Base-by-base conservation (phyloP, 2,888 invertebrate genomes). In the Drosophila mayaguana region DNA sequence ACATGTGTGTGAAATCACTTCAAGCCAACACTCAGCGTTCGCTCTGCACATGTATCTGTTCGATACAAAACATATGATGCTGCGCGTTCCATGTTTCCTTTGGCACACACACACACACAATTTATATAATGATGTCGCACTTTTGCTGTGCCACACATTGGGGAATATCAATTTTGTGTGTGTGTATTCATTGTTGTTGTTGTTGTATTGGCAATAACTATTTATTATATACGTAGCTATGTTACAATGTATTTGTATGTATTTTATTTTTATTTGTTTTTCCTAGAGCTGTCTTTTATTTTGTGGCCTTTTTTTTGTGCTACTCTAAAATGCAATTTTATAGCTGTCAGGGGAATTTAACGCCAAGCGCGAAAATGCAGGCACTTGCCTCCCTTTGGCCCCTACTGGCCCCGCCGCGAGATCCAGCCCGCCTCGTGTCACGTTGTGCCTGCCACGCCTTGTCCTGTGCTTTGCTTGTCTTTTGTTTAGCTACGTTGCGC, bases 311-410 rank as follows among this genome's bases (percentile, higher is more conserved):
- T 64, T 54, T 67, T 77, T 66, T 22, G 56, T 51, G 72, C 88
- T 89, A 77, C 90, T 91, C 82, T 85, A 88, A 91, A 92, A 90
- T 91, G 91, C 92, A 92, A 91, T 91, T 92, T 92, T 92, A 92
- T 91, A 88, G 90, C 91, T 91, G 92, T 92, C 92, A 91, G 73
- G 92, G 90, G 92, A 92, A 90, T 91, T 91, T 89, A 81, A 90
- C 89, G 83, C 88, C 86, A 81, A 89, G 81, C 88, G 81, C 81
- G 77, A 83, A 89, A 82, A 90, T 89, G 78, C 81, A 81, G 74
- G 61, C 73, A 68, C 62, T 76, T 70, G 43, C 43, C 36, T 40
- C 40, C 60, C 61, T 22, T 43, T 57, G 45, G 32, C 32, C n/a
- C 42, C 51, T 40, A 50, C 18, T 22, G 7, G 11, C 14, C 20